phyloP scores from a whole-genome alignment of 2,113 vertebrate genomes.

The Nibea albiflora region DNA sequence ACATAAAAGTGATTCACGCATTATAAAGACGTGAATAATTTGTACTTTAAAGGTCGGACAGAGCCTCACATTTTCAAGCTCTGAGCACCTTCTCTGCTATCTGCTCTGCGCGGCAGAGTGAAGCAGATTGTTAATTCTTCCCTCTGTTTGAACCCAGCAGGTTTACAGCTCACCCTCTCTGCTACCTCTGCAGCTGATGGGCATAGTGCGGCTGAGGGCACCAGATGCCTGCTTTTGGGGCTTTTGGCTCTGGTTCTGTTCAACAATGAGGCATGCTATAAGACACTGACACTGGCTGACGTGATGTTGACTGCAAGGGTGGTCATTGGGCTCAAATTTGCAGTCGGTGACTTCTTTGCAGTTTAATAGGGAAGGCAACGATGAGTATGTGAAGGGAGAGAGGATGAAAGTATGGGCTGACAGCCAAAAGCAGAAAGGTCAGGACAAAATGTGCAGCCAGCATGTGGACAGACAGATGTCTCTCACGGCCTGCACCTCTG shows the following conservation, averaged over 20 bases:
- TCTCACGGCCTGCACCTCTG: conserved; percentile 1
- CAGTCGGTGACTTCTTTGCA: conserved; percentile 27
- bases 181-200: conserved; percentile 43
- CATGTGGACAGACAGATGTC: conserved; percentile 53
- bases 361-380: conserved; percentile 19
- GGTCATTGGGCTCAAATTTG: background rate
- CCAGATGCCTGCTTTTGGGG: conserved; percentile 38
- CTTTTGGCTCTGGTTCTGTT: background rate
- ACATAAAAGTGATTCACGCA: background rate
- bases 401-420: conserved; percentile 36
- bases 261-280: conserved; percentile 1
- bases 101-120: background rate
- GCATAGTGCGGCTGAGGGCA: conserved; percentile 17
- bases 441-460: conserved; percentile 68
- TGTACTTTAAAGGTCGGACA: conserved; percentile 32
- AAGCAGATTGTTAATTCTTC: conserved; percentile 41
- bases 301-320: background rate
- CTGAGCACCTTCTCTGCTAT: background rate
- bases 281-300: conserved; percentile 3
- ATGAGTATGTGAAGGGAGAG: conserved; percentile 6
- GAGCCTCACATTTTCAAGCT: conserved; percentile 1
- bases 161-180: conserved; percentile 44
- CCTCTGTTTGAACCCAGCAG: conserved; percentile 25
- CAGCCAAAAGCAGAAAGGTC: conserved; percentile 58
- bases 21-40: conserved; percentile 5